Base-by-base conservation (phyloP, 2,888 invertebrate genomes). In the Tryphoninae sp. region DNA sequence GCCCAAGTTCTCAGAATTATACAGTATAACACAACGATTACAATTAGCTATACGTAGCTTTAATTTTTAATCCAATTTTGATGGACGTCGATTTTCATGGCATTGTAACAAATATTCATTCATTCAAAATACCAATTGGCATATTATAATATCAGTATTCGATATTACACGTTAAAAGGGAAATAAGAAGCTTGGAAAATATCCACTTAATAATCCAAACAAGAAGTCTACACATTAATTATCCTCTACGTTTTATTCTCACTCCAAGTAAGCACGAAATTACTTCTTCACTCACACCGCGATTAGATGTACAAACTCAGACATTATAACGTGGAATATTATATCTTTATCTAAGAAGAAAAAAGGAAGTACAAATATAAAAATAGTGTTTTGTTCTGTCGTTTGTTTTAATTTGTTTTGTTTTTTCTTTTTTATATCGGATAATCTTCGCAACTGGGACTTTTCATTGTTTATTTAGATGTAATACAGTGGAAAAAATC, bases 281-380 rank as follows among this genome's bases (percentile, higher is more conserved):
- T 68, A 19, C 16, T 55, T n/a, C 2, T 16, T 51, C 51, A 55
- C 16, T 55, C 51, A 62, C 61, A 77, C 68, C 40, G 59, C 62
- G 19, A 19, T 19, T 49, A 26, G 16, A 8, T 42, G 23, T n/a
- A 64, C 42, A n/a, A 69, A 69, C 42, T 78, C 53, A 51, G 22
- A 55, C 53, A 33, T 65, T 9, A 9, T 26, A 49, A 55, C 11
- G 51, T 61, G 61, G 42, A 69, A 78, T 64, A 19, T 49, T 19
- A 33, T 67, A 55, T 58, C 16, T 58, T 40, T 49, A 55, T 75
- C 72, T 53, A 68, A 45, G 58, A 72, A 79, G 19, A 49, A 61
- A 59, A 75, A 55, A 74, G 49, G 62, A 79, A 79, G 82, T 79
- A 79, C 62, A 68, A 79, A 82, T 82, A 79, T 76, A 82, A 82